Base-by-base conservation (phyloP, 2,113 vertebrate genomes). In the Hippocampus comes region DNA sequence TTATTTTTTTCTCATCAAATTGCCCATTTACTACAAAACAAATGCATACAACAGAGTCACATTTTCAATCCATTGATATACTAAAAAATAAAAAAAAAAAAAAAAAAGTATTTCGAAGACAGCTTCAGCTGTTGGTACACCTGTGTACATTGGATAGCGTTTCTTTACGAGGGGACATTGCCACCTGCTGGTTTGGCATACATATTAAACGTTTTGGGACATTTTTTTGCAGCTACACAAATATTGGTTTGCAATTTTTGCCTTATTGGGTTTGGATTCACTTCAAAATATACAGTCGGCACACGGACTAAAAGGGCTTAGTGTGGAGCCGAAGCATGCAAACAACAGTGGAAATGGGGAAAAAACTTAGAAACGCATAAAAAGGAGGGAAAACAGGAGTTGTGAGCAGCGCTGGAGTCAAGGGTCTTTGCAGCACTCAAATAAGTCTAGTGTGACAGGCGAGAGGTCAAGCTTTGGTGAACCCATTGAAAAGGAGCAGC, bases 381-480 rank as follows among this genome's bases (percentile, higher is more conserved):
- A 75, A 79, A 46, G 55, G 69, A 72, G 73, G 75, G 73, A 70
- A 84, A 85, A 73, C 48, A 38, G 68, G 84, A 81, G 61, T 84
- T 73, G 69, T 55, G 77, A 75, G 66, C 80, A 80, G 71, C 5
- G 1, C 48, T 72, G 80, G 49, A 85, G 87, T 85, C 86, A 56
- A 76, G 72, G 84, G 83, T 87, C 82, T 82, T 72, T 87, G 80
- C 79, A 72, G 72, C 84, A 86, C 80, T 87, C 77, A 82, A 87
- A 78, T 85, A 87, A 86, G 83, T 89, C 84, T 81, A 87, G 70
- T 71, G 81, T 67, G 66, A 27, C 53, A 65, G 64, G 64, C 12
- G 60, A 41, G 43, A 66, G 72, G 85, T 89, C 89, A 91, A 78
- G 89, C 85, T 89, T 90, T 88, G 86, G 84, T 90, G 82, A 87